Conservation (phyloP, 2,797 vertebrate species). For the Anguilla obscura region DNA sequence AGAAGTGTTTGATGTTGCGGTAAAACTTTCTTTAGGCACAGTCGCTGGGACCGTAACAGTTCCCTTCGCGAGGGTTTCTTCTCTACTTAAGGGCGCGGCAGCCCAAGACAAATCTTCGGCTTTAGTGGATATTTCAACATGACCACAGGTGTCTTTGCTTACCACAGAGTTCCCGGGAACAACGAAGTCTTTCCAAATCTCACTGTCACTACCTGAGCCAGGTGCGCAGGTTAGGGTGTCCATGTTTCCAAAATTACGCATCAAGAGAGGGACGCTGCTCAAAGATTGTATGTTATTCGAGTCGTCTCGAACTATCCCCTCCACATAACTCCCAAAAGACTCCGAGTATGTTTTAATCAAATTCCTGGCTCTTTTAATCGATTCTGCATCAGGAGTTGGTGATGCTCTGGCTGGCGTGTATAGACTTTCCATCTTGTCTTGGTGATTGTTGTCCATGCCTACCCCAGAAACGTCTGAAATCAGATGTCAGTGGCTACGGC, state of each 20-base stretch:
- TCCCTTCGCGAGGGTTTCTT: slow-evolving; percentile 39
- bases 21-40: slow-evolving; percentile 19
- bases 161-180: slow-evolving; percentile 40
- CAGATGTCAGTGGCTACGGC: slow-evolving; percentile 45
- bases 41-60: background rate
- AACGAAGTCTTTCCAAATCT: slow-evolving; percentile 54
- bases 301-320: slow-evolving; percentile 45
- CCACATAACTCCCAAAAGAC: slow-evolving; percentile 46
- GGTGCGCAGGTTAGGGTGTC: slow-evolving; percentile 46
- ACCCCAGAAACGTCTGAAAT: background rate
- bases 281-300: slow-evolving; percentile 26
- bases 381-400: slow-evolving; percentile 33
- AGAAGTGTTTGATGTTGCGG: slow-evolving; percentile 35
- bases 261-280: slow-evolving; percentile 40
- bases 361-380: slow-evolving; percentile 40
- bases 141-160: slow-evolving; percentile 54
- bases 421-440: slow-evolving; percentile 50
- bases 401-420: slow-evolving; percentile 50
- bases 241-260: slow-evolving; percentile 61
- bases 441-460: background rate
- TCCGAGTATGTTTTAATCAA: slow-evolving; percentile 30
- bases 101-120: slow-evolving; percentile 57
- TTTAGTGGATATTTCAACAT: slow-evolving; percentile 57
- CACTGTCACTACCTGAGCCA: slow-evolving; percentile 32
- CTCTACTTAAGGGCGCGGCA: slow-evolving; percentile 5